phyloP scores from a whole-genome alignment of 1,140 invertebrate genomes.

The Lordiphosa collinella region DNA sequence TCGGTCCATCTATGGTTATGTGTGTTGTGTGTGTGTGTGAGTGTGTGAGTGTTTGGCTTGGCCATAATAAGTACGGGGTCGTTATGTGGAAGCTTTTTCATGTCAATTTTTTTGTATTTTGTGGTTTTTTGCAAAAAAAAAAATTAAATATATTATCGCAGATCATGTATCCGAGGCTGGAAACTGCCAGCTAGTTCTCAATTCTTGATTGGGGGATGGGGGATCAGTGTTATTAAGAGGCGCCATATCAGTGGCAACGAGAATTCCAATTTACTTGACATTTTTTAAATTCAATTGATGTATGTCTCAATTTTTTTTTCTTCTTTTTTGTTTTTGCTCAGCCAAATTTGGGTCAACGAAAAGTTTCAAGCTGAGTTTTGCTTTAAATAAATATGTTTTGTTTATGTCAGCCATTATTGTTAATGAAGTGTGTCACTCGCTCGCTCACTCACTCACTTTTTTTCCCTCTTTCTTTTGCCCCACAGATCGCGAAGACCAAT shows the following conservation, averaged over 20 bases:
- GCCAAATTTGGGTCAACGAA: constrained; percentile 62
- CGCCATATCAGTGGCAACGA: constrained; percentile 6
- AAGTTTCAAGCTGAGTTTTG: constrained; percentile 67
- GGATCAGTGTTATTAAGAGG: constrained; percentile 11
- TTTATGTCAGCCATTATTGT: constrained; percentile 24
- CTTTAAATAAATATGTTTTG: constrained; percentile 26
- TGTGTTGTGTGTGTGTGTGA: constrained; percentile 3
- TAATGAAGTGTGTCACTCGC: constrained; percentile 33
- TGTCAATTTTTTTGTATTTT: constrained; percentile 17
- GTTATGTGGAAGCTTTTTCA: constrained; percentile 32
- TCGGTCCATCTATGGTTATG: constrained; percentile 45
- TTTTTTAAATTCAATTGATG: constrained; percentile 48
- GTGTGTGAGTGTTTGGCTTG: background rate
- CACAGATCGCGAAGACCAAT: constrained; percentile 99
- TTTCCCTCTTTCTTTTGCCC: constrained; percentile 5
- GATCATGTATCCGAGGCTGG: constrained; percentile 7
- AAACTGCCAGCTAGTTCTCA: constrained; percentile 8
- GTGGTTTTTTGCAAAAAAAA: constrained; percentile 8
- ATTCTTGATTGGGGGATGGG: background rate
- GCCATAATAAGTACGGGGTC: constrained; percentile 50
- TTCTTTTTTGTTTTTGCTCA: constrained; percentile 40
- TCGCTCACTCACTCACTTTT: constrained; percentile 17
- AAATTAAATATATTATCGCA: constrained; percentile 2
- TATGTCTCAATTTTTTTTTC: constrained; percentile 15
- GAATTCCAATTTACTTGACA: constrained; percentile 3